Percentiles rank a stretch among this genome's conserved stretches.
phyloP scores from a whole-genome alignment of 1,140 invertebrate genomes.

The Doryteuthis pealeii region DNA sequence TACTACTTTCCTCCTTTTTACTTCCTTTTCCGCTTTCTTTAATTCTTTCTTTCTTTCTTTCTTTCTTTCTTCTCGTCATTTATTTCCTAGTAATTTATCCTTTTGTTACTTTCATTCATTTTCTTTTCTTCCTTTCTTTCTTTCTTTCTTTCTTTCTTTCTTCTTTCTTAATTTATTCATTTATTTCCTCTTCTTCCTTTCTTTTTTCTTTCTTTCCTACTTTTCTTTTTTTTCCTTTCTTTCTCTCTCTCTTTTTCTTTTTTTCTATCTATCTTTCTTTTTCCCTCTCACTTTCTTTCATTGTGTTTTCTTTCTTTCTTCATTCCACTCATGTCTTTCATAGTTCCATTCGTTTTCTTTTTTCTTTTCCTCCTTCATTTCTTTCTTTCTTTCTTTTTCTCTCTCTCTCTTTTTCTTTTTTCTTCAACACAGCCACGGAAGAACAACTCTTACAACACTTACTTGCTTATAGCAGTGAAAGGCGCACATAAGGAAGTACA shows the following conservation, averaged over 20 bases:
- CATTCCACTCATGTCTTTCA: background rate
- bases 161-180: background rate
- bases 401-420: background rate
- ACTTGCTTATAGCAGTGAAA: background rate
- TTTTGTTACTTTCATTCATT: background rate
- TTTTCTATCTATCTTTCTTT: background rate
- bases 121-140: background rate
- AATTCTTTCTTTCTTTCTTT: background rate
- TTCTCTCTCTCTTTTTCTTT: background rate
- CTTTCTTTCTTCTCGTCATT: background rate
- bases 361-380: background rate
- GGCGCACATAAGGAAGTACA: too few species aligned
- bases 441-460: background rate
- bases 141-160: background rate
- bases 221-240: background rate
- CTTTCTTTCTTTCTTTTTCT: background rate
- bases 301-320: background rate
- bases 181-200: background rate
- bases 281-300: background rate
- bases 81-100: background rate
- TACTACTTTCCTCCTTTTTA: background rate
- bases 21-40: background rate
- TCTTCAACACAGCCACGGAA: too few species aligned
- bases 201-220: background rate
- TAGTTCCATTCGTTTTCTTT: background rate